Conservation (phyloP, 2,888 invertebrate genomes). For the Caenorhabditis zanzibari region DNA sequence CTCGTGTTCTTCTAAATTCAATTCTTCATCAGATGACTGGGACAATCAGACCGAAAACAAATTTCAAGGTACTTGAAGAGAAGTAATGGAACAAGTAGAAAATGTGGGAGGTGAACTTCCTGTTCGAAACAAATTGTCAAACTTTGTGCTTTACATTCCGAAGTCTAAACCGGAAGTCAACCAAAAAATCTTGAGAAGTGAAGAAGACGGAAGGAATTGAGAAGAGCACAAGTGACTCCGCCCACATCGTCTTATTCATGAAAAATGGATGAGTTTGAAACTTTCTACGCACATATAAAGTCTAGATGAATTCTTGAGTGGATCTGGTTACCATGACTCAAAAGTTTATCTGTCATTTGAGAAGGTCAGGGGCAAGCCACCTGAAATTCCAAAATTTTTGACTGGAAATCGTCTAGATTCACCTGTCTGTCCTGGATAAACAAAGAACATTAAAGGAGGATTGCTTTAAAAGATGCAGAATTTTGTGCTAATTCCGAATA, state of each 20-base stretch:
- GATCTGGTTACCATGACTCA: conserved; percentile 9
- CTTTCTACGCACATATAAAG: conserved; percentile 5
- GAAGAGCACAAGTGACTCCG: conserved; percentile 39
- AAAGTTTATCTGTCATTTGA: conserved; percentile 6
- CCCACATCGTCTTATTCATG: conserved; percentile 52
- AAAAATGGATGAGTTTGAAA: conserved; percentile 45
- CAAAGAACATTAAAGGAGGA: conserved; percentile 40
- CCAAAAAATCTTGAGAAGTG: background rate
- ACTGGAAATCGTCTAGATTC: conserved; percentile 22
- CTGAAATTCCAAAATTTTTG: conserved; percentile 20
- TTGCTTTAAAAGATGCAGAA: too few species aligned
- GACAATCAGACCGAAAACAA: conserved; percentile 10
- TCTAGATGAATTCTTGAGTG: conserved; percentile 1
- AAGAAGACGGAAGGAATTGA: conserved; percentile 42
- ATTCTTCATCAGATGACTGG: conserved; percentile 18
- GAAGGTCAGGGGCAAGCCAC: conserved; percentile 29
- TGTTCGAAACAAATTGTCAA: conserved; percentile 14
- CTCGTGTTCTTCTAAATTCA: background rate
- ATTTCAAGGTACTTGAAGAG: conserved; percentile 18
- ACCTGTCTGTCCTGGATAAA: conserved; percentile 31
- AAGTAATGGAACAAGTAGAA: conserved; percentile 3
- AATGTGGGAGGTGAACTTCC: conserved; percentile 21
- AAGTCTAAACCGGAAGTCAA: conserved; percentile 4
- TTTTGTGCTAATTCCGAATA: too few species aligned
- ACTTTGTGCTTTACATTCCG: conserved; percentile 29